A percentile compares a stretch with the other conserved stretches of the same genome.
phyloP scores from a whole-genome alignment of 2,888 invertebrate genomes.

The Eristalis tenax region DNA sequence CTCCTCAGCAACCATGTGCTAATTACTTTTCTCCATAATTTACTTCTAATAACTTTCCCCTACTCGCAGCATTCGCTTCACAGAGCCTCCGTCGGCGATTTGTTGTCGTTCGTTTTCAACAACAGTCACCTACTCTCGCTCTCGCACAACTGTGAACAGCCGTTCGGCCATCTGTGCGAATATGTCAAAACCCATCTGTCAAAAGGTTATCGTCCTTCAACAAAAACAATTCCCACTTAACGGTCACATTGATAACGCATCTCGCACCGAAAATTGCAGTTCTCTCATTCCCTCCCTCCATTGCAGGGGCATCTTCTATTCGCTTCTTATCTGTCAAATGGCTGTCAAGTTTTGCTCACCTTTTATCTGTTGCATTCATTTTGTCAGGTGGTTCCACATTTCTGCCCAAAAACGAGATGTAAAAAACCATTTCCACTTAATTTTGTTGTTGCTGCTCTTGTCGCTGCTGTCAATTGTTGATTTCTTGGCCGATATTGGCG shows the following conservation, averaged over 20 bases:
- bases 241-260: not conserved
- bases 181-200: not conserved
- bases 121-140: not conserved
- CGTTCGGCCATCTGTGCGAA: too few species aligned
- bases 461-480: not conserved
- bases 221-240: not conserved
- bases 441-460: conserved; percentile 34
- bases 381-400: conserved; percentile 80
- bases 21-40: not conserved
- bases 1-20: not conserved
- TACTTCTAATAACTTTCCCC: not conserved
- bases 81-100: too few species aligned
- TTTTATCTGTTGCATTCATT: conserved; percentile 70
- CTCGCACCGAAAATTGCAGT: not conserved
- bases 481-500: conserved; percentile 12
- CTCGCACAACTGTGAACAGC: not conserved
- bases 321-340: not conserved
- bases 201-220: not conserved
- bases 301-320: not conserved
- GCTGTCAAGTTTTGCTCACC: conserved; percentile 34
- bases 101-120: too few species aligned
- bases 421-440: conserved; percentile 78
- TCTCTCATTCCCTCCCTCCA: not conserved
- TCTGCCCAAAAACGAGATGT: conserved; percentile 78
- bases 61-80: not conserved